Base-by-base conservation (phyloP, 23 tunicate genomes). In the Aplidium turbinatum region DNA sequence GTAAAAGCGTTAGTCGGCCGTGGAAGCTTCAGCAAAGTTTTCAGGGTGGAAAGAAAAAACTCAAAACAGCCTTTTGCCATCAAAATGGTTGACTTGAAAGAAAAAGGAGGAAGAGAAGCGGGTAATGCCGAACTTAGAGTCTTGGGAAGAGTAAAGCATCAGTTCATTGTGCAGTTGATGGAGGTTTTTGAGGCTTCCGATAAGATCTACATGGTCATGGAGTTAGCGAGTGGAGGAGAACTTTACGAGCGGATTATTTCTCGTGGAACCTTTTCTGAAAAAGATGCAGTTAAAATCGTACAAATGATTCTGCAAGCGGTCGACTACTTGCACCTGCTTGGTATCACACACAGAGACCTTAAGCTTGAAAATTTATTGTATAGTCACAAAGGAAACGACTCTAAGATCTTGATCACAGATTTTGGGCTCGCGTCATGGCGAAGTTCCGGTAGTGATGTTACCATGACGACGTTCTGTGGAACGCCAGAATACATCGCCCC, bases 91-190 rank as follows among this genome's bases (percentile, higher is more conserved):
- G 94, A 93, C n/a, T 71, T 77, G 13, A 89, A 85, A 35, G 77
- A 75, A 33, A 79, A 72, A 36, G 93, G 86, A 75, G 82, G 93
- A 22, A 93, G 86, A 22, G 86, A 91, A 27, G 77, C 45, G 4
- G 85, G 89, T 47, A 88, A 92, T 22, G 68, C 92, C 18, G 98
- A 92, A 75, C 52, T 92, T 25, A 61, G 81, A 30, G 98, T 92
- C 4, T 31, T 92, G 48, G 56, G 98, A 11, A 38, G 92, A 54
- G 92, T 85, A 16, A 36, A 87, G 24, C 98, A 92, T 68, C 70
- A 69, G 13, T 79, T 75, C 42, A 86, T 92, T 47, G 83, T 92
- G 26, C 93, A 86, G 31, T 80, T 92, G 13, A 76, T 92, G 19
- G 98, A 92, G 54, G 98, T 92, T 16, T 92, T 85, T 69, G 98